Evolutionary conservation across 2,797 vertebrate genomes (phyloP).

Genomic region (Miichthys miiuy): DNA sequence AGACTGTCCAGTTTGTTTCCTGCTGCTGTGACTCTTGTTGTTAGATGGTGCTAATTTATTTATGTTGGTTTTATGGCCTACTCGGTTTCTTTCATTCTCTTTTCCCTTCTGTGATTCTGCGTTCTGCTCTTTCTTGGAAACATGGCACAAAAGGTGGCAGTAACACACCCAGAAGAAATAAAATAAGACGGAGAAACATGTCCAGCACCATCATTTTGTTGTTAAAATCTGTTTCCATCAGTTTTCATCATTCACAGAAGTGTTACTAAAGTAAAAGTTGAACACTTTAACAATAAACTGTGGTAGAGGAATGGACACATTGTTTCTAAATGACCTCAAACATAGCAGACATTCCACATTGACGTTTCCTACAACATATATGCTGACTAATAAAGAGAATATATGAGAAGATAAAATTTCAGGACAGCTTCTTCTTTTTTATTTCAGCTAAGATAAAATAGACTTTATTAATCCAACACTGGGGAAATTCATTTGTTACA

Average conservation of each 20-base stretch:
- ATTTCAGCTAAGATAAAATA: too few species aligned
- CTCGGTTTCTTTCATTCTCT: constrained; percentile 9
- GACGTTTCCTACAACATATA: too few species aligned
- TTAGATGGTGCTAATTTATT: constrained; percentile 57
- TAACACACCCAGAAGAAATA: not conserved
- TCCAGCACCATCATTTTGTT: not conserved
- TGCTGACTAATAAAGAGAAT: too few species aligned
- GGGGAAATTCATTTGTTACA: too few species aligned
- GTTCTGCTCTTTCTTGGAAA: not conserved
- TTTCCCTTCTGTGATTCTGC: constrained; percentile 7
- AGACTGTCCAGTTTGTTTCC: constrained; percentile 35
- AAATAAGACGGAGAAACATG: not conserved
- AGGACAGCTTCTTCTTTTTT: too few species aligned
- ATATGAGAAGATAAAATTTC: too few species aligned
- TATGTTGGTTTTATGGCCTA: constrained; percentile 48
- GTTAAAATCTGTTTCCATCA: not conserved
- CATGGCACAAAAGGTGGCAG: constrained; percentile 9
- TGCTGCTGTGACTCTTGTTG: constrained; percentile 46
- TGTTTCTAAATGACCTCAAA: too few species aligned
- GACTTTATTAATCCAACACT: too few species aligned
- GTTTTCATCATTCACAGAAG: not conserved
- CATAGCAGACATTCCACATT: too few species aligned
- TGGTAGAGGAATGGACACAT: too few species aligned
- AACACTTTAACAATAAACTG: too few species aligned
- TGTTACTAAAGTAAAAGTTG: not conserved